Percentiles rank a stretch among this genome's conserved stretches.
These are phyloP conservation scores for Sussaba pulchella DNA, from an alignment of 2,888 invertebrate species.

Conservation along the genomic window DNA sequence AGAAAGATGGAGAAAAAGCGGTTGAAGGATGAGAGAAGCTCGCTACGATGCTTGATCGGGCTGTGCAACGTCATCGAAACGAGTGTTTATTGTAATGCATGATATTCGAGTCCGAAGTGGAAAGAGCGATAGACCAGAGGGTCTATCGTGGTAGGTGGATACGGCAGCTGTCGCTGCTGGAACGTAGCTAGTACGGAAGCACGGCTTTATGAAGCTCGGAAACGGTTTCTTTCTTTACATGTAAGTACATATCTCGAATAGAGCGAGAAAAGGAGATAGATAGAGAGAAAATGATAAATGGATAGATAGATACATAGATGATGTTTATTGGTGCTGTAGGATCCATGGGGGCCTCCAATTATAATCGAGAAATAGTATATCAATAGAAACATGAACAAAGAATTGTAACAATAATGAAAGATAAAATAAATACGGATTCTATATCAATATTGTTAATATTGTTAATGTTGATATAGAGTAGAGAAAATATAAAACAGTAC, in stretches of 20 bases:
- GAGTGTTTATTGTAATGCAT: constrained; percentile 36
- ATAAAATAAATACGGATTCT: no score
- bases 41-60: not conserved
- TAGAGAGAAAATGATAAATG: no score
- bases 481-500: no score
- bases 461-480: no score
- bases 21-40: constrained; percentile 5
- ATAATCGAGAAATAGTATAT: no score
- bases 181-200: not conserved
- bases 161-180: constrained; percentile 15
- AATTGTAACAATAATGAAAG: no score
- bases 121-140: not conserved
- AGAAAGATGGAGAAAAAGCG: not conserved
- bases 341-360: no score
- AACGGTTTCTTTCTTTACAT: constrained; percentile 23
- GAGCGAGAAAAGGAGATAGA: not conserved
- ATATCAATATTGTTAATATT: no score
- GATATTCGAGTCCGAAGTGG: constrained; percentile 8
- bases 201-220: not conserved
- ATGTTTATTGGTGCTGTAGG: no score
- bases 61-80: constrained; percentile 38
- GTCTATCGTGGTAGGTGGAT: constrained; percentile 12
- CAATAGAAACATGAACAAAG: no score
- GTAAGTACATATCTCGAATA: not conserved
- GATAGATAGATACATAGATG: not conserved